These are phyloP conservation scores for Australoheros scitulus DNA, from an alignment of 2,113 vertebrate genomes.

Conservation along the genomic window DNA sequence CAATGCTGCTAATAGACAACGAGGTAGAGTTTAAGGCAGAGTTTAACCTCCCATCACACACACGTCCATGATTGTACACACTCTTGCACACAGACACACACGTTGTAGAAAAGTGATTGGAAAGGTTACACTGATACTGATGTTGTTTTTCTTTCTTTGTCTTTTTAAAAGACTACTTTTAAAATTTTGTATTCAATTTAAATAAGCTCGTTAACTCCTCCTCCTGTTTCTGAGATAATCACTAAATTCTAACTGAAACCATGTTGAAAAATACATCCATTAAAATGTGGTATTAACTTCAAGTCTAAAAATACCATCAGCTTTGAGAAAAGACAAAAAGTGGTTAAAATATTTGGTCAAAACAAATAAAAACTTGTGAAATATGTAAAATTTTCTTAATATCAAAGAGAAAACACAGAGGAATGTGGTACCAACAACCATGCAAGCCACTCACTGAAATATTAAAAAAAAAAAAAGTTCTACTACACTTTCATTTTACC, in stretches of 20 bases:
- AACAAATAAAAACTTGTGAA: neutral
- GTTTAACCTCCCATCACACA: slow-evolving; percentile 63
- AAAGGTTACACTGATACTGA: neutral
- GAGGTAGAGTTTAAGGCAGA: slow-evolving; percentile 81
- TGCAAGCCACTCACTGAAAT: slow-evolving; percentile 17
- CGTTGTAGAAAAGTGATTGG: neutral
- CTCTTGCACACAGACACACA: neutral
- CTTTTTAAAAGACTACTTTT: neutral
- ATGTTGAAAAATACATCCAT: neutral
- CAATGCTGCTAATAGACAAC: slow-evolving; percentile 91
- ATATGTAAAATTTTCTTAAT: neutral
- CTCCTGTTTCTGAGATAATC: neutral
- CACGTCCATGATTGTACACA: neutral
- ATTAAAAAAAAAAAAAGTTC: neutral
- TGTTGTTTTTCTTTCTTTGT: neutral
- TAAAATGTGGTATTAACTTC: neutral
- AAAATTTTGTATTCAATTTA: neutral
- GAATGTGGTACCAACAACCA: slow-evolving; percentile 27
- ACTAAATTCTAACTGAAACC: neutral
- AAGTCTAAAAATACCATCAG: slow-evolving; percentile 3
- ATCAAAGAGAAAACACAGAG: slow-evolving; percentile 8
- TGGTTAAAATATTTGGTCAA: neutral
- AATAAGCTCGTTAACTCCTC: neutral
- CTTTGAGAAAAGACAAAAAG: neutral
- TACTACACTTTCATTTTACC: slow-evolving; percentile 40